A percentile compares a stretch with the other conserved stretches of the same genome.
phyloP scores from a whole-genome alignment of 2,797 vertebrate species.

The Stomatorhinus walkeri region DNA sequence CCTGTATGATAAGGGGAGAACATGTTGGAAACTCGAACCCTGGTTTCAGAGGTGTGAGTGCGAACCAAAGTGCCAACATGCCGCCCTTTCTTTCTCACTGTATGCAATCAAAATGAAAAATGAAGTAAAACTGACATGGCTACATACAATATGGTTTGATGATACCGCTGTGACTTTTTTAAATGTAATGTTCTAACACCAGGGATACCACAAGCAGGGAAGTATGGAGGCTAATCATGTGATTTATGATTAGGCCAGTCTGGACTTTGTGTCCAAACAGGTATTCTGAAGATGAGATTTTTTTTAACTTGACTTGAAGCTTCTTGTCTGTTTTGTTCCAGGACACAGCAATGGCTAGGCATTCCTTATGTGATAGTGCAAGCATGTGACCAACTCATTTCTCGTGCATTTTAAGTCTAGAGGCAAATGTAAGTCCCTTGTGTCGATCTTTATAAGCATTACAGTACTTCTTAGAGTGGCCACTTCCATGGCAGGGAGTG shows the following conservation, averaged over 20 bases:
- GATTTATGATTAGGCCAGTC: background rate
- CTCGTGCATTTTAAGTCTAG: background rate
- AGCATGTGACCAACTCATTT: background rate
- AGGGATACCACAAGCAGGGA: background rate
- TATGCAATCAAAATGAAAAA: background rate
- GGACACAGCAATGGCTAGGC: background rate
- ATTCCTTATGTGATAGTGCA: background rate
- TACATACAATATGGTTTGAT: background rate
- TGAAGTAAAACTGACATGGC: background rate
- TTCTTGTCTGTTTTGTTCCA: background rate
- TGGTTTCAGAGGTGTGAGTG: background rate
- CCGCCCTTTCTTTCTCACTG: background rate
- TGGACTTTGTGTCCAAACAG: conserved; percentile 5
- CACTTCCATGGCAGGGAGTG: background rate
- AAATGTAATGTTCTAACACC: background rate
- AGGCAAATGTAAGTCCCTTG: background rate
- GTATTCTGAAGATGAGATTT: background rate
- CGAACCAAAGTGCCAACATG: background rate
- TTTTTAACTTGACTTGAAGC: background rate
- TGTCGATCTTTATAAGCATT: background rate
- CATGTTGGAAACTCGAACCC: background rate
- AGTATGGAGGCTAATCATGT: background rate
- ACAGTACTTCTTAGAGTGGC: background rate
- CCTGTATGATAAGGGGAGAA: background rate
- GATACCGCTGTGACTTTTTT: background rate